A percentile compares a stretch with the other conserved stretches of the same genome.
phyloP scores from a whole-genome alignment of 2,113 vertebrate genomes.

The Triplophysa dalaica region DNA sequence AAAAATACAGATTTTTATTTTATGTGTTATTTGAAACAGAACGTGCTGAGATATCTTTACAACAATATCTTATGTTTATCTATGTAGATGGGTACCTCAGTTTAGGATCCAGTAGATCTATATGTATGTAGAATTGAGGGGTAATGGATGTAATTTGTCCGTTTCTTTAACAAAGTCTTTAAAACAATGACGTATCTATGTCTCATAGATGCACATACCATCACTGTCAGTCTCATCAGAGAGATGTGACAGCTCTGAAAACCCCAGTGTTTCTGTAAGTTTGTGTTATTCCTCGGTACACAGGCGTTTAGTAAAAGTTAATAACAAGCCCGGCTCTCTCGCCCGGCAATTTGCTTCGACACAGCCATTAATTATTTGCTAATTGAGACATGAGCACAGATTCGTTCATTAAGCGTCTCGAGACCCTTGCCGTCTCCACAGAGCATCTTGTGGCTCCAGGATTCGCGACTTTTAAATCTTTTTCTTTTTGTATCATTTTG shows the following conservation, averaged over 20 bases:
- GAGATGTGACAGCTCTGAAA: constrained; percentile 2
- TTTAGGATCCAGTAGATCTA: no score
- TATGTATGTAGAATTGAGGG: neutral
- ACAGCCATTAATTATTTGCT: constrained; percentile 66
- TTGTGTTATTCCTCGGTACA: constrained; percentile 49
- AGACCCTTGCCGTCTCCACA: constrained; percentile 51
- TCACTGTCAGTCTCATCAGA: neutral
- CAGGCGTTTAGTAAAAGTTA: constrained; percentile 59
- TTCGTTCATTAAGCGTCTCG: constrained; percentile 59
- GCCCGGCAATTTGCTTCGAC: constrained; percentile 64
- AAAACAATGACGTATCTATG: neutral
- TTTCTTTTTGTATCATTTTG: neutral
- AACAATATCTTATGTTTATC: no score
- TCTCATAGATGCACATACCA: neutral
- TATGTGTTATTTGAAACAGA: no score
- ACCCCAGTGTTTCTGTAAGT: constrained; percentile 23
- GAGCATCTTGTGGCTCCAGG: constrained; percentile 35
- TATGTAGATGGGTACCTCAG: no score
- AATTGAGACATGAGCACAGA: constrained; percentile 65
- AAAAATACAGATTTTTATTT: no score
- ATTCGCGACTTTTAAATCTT: constrained; percentile 20
- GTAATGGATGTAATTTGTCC: neutral
- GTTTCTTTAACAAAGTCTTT: neutral
- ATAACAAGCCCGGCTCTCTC: constrained; percentile 62
- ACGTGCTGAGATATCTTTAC: no score